A percentile compares a stretch with the other conserved stretches of the same genome.
Evolutionary conservation across 2,797 vertebrate genomes (phyloP).

Genomic region (Rhodeus uyekii): DNA sequence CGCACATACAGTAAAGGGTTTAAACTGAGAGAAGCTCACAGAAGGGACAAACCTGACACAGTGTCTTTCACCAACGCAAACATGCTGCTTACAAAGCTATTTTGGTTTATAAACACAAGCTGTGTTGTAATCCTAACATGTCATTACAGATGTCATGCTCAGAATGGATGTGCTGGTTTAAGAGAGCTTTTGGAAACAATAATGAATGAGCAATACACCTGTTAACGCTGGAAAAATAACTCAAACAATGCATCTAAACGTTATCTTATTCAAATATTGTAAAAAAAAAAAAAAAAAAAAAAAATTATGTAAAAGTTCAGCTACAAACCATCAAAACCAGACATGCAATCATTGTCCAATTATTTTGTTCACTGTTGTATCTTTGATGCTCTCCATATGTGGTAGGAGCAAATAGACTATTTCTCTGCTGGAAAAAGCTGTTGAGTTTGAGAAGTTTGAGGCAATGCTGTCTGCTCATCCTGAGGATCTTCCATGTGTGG

Average conservation of each 20-base stretch:
- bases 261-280: constrained; percentile 8
- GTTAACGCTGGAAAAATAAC: background rate
- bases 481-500: constrained; percentile 47
- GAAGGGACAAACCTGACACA: background rate
- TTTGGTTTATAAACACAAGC: constrained; percentile 40
- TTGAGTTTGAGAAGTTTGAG: constrained; percentile 5
- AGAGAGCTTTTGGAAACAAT: background rate
- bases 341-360: background rate
- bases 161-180: constrained; percentile 17
- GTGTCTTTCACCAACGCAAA: background rate
- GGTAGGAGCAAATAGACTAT: background rate
- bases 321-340: background rate
- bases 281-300: too few species aligned
- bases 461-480: constrained; percentile 10
- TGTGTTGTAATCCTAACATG: constrained; percentile 34
- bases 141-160: constrained; percentile 27
- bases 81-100: constrained; percentile 3
- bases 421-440: background rate
- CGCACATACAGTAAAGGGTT: background rate
- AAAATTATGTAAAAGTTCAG: background rate
- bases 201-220: constrained; percentile 11
- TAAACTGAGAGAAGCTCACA: background rate
- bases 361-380: background rate
- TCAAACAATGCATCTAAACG: background rate
- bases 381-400: background rate